Conservation (phyloP, 2,113 vertebrate genomes). For the Carassius auratus region DNA sequence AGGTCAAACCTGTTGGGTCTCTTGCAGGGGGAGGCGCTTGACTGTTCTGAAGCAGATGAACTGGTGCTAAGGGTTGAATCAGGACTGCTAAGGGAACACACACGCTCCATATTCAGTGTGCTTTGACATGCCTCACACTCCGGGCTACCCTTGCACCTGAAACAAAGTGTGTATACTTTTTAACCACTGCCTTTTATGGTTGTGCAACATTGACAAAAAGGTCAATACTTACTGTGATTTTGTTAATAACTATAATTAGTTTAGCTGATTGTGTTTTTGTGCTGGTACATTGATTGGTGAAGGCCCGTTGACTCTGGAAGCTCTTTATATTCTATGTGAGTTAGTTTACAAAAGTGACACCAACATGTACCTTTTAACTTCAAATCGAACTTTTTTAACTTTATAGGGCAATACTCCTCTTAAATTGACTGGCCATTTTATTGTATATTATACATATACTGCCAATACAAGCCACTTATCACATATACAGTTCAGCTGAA, state of each 20-base stretch:
- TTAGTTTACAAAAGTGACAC: too few relatives aligned
- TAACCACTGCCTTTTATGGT: not conserved
- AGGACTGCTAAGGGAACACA: conserved; percentile 95
- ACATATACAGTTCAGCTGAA: not conserved
- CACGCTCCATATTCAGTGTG: conserved; percentile 92
- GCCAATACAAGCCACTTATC: not conserved
- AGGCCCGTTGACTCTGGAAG: too few relatives aligned
- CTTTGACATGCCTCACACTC: conserved; percentile 96
- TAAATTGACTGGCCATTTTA: too few relatives aligned
- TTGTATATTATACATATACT: too few relatives aligned
- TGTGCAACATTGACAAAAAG: not conserved
- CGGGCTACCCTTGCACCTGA: conserved; percentile 90
- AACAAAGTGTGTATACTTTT: conserved; percentile 2
- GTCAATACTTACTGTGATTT: too few relatives aligned
- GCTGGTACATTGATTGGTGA: not conserved
- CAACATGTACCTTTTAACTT: too few relatives aligned
- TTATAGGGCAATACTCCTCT: too few relatives aligned
- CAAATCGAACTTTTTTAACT: too few relatives aligned
- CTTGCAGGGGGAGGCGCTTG: conserved; percentile 91
- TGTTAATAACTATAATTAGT: too few relatives aligned
- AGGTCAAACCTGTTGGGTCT: conserved; percentile 86
- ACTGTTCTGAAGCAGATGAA: conserved; percentile 85
- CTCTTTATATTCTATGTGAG: too few relatives aligned
- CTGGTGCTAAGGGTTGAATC: conserved; percentile 95
- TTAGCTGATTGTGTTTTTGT: not conserved